Evolutionary conservation across 2,888 invertebrate species (phyloP), one percentile per base, ranked within the genome.

Genomic region (Drosophila emarginata): DNA sequence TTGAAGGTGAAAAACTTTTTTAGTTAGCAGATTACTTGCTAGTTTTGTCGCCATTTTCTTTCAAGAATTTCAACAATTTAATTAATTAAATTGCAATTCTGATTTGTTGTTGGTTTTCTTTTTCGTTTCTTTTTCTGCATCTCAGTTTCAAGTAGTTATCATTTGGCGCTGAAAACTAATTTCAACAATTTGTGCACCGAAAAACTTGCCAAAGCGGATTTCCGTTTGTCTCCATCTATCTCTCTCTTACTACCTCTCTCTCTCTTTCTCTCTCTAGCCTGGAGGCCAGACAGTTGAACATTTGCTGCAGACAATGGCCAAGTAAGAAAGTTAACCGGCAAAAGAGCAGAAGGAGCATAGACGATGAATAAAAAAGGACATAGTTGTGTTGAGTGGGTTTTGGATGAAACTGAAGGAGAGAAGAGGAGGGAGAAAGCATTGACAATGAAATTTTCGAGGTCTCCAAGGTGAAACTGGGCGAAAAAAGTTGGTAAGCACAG

Each of bases 51-150:
- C 63, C 63, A 61, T 70, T 75, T 78, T 63, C 28, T 11, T 36
- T 37, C 23, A 40, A 32, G 56, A 77, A 65, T 71, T 23, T 57
- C 52, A 82, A 77, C 78, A 79, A 78, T 87, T 84, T 85, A 77
- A 85, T 87, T 84, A 85, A 84, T 80, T 82, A 71, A 87, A 85
- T 84, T 84, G 79, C 83, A 83, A 74, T 83, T 84, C 74, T 32
- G 57, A 45, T 45, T 45, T 18, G 18, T 12, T 45, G 18, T 21
- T 45, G 32, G 32, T 45, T 45, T 12, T 4, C 12, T 7, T 45
- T 45, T n/a, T 37, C 7, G 2, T 32, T 32, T 32, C 32, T 32
- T 32, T n/a, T 21, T 50, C 39, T 69, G 74, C 74, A 77, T 76
- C 79, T 87, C 74, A 66, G 80, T 78, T 78, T 84, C 75, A 85